These are phyloP conservation scores for Microcebus griseorufus DNA, from an alignment of 2,113 vertebrate species.

Conservation along the genomic window DNA sequence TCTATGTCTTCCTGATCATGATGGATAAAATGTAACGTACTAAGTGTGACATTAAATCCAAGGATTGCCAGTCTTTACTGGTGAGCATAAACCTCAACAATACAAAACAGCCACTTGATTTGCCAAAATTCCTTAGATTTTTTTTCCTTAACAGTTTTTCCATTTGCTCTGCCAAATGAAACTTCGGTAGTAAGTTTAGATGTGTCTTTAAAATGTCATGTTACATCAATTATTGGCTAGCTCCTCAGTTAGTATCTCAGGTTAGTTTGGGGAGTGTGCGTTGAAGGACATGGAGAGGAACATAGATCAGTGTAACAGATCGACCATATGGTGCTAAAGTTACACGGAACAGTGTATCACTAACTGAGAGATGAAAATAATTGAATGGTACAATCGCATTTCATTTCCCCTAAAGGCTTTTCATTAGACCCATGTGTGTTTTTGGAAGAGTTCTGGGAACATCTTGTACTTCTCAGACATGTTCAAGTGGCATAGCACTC, in stretches of 20 bases:
- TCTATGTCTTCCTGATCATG: neutral
- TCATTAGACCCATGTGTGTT: neutral
- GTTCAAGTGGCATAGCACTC: neutral
- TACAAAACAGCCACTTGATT: neutral
- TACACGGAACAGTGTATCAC: too few relatives aligned
- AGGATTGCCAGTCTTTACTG: neutral
- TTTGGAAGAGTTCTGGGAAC: constrained; percentile 33
- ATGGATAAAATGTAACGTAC: neutral
- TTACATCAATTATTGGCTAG: neutral
- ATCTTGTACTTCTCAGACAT: constrained; percentile 20
- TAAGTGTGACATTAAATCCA: neutral
- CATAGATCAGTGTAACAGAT: too few relatives aligned
- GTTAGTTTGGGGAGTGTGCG: neutral
- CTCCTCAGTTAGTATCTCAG: neutral
- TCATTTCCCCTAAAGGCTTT: neutral
- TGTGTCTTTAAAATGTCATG: neutral
- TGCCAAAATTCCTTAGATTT: neutral
- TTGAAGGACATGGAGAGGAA: neutral
- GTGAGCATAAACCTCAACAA: neutral
- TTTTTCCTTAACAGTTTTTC: neutral
- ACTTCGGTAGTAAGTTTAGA: neutral
- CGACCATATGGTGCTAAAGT: neutral
- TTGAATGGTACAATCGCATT: neutral
- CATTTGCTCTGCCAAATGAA: constrained; percentile 40
- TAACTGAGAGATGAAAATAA: neutral